A percentile compares a stretch with the other conserved stretches of the same genome.
Conservation (phyloP, 2,888 invertebrate species). For the Rhyacophila evoluta region DNA sequence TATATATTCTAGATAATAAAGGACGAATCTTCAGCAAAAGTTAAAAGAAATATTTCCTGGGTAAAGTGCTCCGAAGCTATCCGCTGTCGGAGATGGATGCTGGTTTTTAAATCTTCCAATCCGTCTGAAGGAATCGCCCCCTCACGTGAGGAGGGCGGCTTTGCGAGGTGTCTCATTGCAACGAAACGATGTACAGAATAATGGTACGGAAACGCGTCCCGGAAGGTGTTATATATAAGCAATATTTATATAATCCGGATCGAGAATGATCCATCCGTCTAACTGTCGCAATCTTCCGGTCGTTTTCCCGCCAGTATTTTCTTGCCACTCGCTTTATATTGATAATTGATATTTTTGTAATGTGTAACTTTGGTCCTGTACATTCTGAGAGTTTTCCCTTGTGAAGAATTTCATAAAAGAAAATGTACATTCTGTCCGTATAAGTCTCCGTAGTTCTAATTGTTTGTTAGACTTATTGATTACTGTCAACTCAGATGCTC, state of each 20-base stretch:
- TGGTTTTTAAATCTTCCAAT: slow-evolving; percentile 61
- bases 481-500: too few relatives aligned
- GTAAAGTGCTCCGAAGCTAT: slow-evolving; percentile 61
- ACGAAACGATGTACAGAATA: slow-evolving; percentile 33
- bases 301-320: slow-evolving; percentile 35
- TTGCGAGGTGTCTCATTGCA: slow-evolving; percentile 57
- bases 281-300: not conserved
- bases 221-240: not conserved
- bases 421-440: too few relatives aligned
- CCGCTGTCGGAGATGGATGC: slow-evolving; percentile 61
- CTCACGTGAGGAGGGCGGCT: slow-evolving; percentile 56
- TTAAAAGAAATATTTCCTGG: slow-evolving; percentile 61
- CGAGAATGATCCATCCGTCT: not conserved
- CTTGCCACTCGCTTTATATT: slow-evolving; percentile 41
- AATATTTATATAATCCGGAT: not conserved
- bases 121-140: slow-evolving; percentile 64
- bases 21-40: slow-evolving; percentile 11
- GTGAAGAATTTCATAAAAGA: not conserved
- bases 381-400: slow-evolving; percentile 25
- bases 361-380: slow-evolving; percentile 39
- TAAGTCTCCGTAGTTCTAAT: too few relatives aligned
- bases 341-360: slow-evolving; percentile 29
- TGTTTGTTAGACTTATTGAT: too few relatives aligned
- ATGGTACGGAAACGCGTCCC: slow-evolving; percentile 25
- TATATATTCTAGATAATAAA: slow-evolving; percentile 49